Evolutionary conservation across 2,113 vertebrate genomes (phyloP), one percentile per base, ranked within the genome.

Genomic region (Salvelinus fontinalis): DNA sequence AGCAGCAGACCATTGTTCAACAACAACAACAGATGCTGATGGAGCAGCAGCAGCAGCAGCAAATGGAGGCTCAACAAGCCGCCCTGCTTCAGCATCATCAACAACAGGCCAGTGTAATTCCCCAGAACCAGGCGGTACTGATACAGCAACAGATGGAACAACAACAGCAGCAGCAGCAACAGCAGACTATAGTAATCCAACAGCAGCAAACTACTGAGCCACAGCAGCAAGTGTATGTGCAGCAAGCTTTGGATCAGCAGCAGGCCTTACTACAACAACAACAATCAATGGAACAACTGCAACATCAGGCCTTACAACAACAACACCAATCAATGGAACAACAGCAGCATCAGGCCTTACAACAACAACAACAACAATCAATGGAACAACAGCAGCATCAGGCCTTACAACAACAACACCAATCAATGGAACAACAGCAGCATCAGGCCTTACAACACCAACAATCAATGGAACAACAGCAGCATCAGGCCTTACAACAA

Each of bases 1-100:
- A 89, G 80, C 91, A 85, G 74, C 91, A 85, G 74, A 84, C 88
- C 75, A 82, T 90, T 87, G 85, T 92, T 86, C 91, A 89, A 67
- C 71, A 83, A 81, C 78, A 83, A 64, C 79, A 92, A 78, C 91
- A 92, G 84, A 82, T 80, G 62, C 84, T 81, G 71, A 83, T 92
- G 85, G 91, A 93, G 79, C 84, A 79, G 68, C 89, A 92, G 76
- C 90, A 90, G 72, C 91, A 91, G 79, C 90, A 89, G 79, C 84
- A 87, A 77, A 85, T 89, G 67, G 90, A 92, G 76, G 89, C 86
- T 79, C 91, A 92, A 80, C 91, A 92, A 80, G 84, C 78, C 7
- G 18, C 82, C 75, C 59, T 88, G 78, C 85, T 85, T 24, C 86
- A 93, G 79, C 89, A 89, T 73, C 85, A 86, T 77, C 88, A 89